A percentile compares a stretch with the other conserved stretches of the same genome.
phyloP scores from a whole-genome alignment of 2,113 vertebrate species.

The Xenopus borealis region DNA sequence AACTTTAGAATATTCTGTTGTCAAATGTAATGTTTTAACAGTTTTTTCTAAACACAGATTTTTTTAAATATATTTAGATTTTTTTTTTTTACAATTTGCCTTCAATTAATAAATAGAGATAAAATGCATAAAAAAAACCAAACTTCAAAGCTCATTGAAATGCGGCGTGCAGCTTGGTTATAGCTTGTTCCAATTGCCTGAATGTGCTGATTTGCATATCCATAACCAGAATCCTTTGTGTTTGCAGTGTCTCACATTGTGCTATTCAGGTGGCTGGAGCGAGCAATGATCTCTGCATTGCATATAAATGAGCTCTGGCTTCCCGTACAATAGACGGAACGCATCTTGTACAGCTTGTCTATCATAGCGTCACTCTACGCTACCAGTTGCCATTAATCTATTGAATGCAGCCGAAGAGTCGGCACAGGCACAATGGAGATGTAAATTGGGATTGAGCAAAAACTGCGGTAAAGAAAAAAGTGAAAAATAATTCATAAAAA shows the following conservation, averaged over 20 bases:
- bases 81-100: conserved; percentile 8
- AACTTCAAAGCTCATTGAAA: conserved; percentile 29
- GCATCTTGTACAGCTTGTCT: conserved; percentile 3
- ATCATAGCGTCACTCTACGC: conserved; percentile 9
- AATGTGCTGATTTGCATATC: conserved; percentile 39
- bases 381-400: background rate
- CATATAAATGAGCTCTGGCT: conserved; percentile 29
- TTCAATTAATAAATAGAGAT: conserved; percentile 6
- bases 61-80: too few species aligned
- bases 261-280: conserved; percentile 36
- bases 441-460: background rate
- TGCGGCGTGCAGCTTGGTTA: conserved; percentile 13
- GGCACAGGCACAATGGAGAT: background rate
- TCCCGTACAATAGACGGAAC: conserved; percentile 1
- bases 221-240: conserved; percentile 45
- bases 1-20: too few species aligned
- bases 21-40: too few species aligned
- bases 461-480: too few species aligned
- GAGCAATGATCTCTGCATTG: conserved; percentile 13
- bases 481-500: too few species aligned
- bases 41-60: too few species aligned
- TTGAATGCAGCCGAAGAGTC: background rate
- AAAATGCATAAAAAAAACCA: background rate
- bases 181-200: conserved; percentile 39
- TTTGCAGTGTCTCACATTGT: conserved; percentile 31